Evolutionary conservation across 1,140 invertebrate species (phyloP), one percentile per base, ranked within the genome.

Genomic region (Neotoxoptera formosana): DNA sequence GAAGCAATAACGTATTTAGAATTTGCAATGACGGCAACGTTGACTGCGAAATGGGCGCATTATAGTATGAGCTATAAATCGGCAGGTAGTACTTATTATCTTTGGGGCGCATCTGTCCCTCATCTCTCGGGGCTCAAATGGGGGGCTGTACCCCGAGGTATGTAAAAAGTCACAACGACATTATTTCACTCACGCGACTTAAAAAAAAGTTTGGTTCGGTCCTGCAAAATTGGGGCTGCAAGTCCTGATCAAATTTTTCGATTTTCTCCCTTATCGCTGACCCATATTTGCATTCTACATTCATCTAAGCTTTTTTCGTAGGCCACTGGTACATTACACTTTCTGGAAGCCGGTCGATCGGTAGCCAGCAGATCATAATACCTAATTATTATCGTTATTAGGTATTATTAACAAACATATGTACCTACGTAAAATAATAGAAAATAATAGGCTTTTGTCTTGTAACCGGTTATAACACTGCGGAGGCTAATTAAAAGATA

Each of bases 361-460:
- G 14, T 53, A 21, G 47, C 34, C 45, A 47, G 89, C 41, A 25
- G 14, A 76, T n/a, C n/a, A n/a, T 76, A n/a, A 41, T 56, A 67
- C 21, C 89, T 30, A 20, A 45, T 90, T 45, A 45, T 67, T 23
- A 89, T 89, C 23, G 41, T 89, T 67, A 76, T 76, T 76, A 76
- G 60, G 23, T 67, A 21, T 90, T 90, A 60, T 14, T 60, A 67
- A n/a, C n/a, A n/a, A 45, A 60, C 53, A n/a, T n/a, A n/a, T n/a
- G n/a, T n/a, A 60, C 23, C 30, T 45, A 45, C 17, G 30, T 30
- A 41, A n/a, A 45, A 90, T 41, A 90, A 90, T 6, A 90, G 36
- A 84, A 84, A 88, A 90, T 90, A 60, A 90, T 90, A 4, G 89
- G 89, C 56, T 67, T 90, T 90, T 90, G 89, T 90, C 60, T 90